Evolutionary conservation across 2,113 vertebrate species (phyloP), one percentile per base, ranked within the genome.

Genomic region (Mesocricetus auratus): DNA sequence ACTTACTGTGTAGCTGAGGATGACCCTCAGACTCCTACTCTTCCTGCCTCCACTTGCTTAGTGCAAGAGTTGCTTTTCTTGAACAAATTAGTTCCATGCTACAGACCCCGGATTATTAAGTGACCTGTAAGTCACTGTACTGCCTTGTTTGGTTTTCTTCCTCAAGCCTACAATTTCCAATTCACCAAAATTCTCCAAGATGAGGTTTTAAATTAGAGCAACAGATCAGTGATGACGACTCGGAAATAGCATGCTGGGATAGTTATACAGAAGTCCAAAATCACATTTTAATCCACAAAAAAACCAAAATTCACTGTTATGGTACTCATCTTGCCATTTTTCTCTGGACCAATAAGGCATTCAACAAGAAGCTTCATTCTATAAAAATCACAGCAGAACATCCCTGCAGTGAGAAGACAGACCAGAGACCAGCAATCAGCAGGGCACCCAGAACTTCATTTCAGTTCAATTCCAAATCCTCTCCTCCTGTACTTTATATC

Each of bases 361-460:
- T 69, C 56, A 39, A 5, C 83, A 58, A 75, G 69, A 58, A 33
- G 36, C 77, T 29, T 85, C 22, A 86, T 62, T 85, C 62, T 9
- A 7, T 1, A n/a, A 71, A 71, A 31, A 42, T 56, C 89, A 12
- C n/a, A 50, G 73, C 60, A 16, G 19, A 16, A 50, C 33, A 7
- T 50, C 24, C 36, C 64, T 60, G 13, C 66, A 11, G 78, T 3
- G 22, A 91, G 85, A 50, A 69, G 60, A 31, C 15, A 8, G 53
- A 16, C 3, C 47, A 4, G 47, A 85, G 42, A 29, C 74, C 58
- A 79, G 78, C 73, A 71, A 85, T 69, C 90, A 75, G 36, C 22
- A 0, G 68, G 29, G 21, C 77, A 93, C 86, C 87, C 87, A 90
- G 87, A 95, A 96, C 42, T 81, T 96, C 95, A 94, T 88, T 90